phyloP scores from a whole-genome alignment of 2,888 invertebrate species.

The Linhomoeus sp. region DNA sequence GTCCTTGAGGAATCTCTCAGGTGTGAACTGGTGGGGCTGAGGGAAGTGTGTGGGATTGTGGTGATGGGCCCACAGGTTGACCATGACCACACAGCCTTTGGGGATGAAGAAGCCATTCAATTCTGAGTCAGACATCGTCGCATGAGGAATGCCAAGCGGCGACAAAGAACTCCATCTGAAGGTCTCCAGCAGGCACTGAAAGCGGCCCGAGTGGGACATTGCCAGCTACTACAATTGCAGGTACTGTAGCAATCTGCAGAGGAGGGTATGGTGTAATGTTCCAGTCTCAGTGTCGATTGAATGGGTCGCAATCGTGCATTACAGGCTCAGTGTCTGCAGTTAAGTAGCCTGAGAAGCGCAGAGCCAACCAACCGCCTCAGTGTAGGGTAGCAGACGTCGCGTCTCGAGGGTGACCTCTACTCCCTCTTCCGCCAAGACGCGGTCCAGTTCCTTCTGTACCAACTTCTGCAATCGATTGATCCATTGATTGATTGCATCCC shows the following conservation, averaged over 20 bases:
- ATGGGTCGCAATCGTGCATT: too few species aligned
- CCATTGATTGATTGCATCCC: not conserved
- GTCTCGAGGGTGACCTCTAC: too few species aligned
- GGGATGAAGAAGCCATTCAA: conserved; percentile 5
- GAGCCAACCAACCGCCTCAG: not conserved
- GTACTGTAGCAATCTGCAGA: too few species aligned
- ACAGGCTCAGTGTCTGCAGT: too few species aligned
- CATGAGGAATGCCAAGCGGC: conserved; percentile 5
- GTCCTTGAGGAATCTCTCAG: conserved; percentile 5
- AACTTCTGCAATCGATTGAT: too few species aligned
- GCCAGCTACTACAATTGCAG: too few species aligned
- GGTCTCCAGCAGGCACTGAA: conserved; percentile 2
- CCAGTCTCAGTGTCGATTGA: too few species aligned
- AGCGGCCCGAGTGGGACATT: too few species aligned
- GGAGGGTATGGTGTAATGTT: too few species aligned
- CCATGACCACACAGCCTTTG: conserved; percentile 1
- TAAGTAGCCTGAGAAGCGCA: too few species aligned
- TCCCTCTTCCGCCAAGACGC: not conserved
- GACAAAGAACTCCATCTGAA: conserved; percentile 3
- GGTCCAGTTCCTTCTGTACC: conserved; percentile 1
- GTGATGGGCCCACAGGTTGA: conserved; percentile 5
- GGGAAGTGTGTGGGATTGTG: conserved; percentile 3
- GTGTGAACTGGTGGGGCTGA: conserved; percentile 2
- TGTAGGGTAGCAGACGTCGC: not conserved
- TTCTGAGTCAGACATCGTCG: conserved; percentile 1